Evolutionary conservation across 1,140 invertebrate genomes (phyloP).

Genomic region (Zelostemma sp.): DNA sequence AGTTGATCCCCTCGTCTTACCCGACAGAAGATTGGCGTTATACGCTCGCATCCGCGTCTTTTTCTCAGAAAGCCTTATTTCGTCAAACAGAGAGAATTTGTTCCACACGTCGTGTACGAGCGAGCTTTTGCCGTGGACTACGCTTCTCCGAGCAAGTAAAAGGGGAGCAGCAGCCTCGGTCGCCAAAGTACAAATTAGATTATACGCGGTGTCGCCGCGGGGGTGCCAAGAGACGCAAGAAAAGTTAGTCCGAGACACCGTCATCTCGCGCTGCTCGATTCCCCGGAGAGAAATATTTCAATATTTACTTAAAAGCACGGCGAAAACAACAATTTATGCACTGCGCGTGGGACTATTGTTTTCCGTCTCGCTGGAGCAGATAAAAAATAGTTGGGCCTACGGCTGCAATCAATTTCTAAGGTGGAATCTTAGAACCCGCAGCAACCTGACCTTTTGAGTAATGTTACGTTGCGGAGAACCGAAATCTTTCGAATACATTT

Average conservation of each 20-base stretch:
- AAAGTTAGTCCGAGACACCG: conserved; percentile 49
- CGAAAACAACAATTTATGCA: conserved; percentile 43
- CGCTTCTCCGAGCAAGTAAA: conserved; percentile 11
- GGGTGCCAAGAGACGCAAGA: conserved; percentile 48
- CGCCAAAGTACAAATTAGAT: conserved; percentile 62
- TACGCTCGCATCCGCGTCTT: background rate
- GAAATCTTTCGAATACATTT: conserved; percentile 43
- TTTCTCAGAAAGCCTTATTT: conserved; percentile 24
- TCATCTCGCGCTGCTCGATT: background rate
- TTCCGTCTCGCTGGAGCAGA: conserved; percentile 7
- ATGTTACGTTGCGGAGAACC: conserved; percentile 26
- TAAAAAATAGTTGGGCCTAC: conserved; percentile 34
- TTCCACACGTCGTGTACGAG: conserved; percentile 16
- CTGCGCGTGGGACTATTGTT: conserved; percentile 22
- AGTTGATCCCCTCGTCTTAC: conserved; percentile 29
- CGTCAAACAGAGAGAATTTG: conserved; percentile 43
- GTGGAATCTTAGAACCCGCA: conserved; percentile 40
- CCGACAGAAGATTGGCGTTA: conserved; percentile 4
- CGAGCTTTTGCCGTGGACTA: conserved; percentile 18
- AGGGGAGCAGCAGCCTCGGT: conserved; percentile 54
- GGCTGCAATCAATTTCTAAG: conserved; percentile 44
- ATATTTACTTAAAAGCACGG: conserved; percentile 40
- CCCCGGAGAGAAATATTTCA: conserved; percentile 43
- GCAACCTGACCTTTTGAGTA: conserved; percentile 49
- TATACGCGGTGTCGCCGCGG: conserved; percentile 57